Evolutionary conservation across 2,888 invertebrate genomes (phyloP).

Genomic region (Drosophila austrosaltans): DNA sequence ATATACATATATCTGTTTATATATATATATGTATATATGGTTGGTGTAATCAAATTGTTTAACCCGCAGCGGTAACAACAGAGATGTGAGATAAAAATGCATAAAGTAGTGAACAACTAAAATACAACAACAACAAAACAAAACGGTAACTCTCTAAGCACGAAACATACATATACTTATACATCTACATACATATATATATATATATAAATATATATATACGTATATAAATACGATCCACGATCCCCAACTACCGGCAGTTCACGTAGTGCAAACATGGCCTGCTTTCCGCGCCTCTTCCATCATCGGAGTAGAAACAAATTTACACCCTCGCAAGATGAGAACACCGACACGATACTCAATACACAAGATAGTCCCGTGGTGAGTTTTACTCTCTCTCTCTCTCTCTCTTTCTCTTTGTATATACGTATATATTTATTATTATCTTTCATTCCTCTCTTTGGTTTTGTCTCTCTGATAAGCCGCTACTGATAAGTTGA

Average conservation of each 20-base stretch:
- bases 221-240: background rate
- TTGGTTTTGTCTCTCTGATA: conserved; percentile 41
- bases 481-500: conserved; percentile 64
- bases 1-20: conserved; percentile 8
- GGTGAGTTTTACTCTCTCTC: conserved; percentile 69
- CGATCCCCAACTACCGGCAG: conserved; percentile 5
- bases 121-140: conserved; percentile 16
- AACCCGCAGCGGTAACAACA: conserved; percentile 43
- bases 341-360: conserved; percentile 78
- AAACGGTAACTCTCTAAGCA: background rate
- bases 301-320: conserved; percentile 75
- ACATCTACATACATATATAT: background rate
- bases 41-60: conserved; percentile 54
- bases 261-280: conserved; percentile 56
- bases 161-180: background rate
- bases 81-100: conserved; percentile 65
- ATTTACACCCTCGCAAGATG: conserved; percentile 77
- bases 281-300: conserved; percentile 80
- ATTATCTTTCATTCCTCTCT: background rate
- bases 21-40: conserved; percentile 45
- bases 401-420: conserved; percentile 7
- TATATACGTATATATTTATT: background rate
- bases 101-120: conserved; percentile 48
- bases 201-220: background rate
- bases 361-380: conserved; percentile 74